These are phyloP conservation scores for Eilema sororculum DNA, from an alignment of 2,888 invertebrate genomes.

Conservation along the genomic window DNA sequence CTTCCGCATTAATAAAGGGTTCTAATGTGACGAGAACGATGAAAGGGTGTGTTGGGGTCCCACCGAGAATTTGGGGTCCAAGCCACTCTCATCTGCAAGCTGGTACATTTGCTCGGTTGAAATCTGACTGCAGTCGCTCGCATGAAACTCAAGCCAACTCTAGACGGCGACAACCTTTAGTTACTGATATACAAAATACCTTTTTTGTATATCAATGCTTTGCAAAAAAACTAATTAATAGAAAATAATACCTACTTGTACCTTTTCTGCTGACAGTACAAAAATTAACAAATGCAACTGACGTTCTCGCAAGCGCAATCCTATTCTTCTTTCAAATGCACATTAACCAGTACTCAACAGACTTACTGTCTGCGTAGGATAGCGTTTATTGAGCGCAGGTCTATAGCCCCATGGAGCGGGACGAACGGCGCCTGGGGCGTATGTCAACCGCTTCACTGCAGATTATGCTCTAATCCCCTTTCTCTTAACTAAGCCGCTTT, in stretches of 20 bases:
- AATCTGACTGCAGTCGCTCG: too few relatives aligned
- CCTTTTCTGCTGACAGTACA: not conserved
- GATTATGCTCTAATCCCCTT: constrained; percentile 84
- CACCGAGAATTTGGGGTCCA: not conserved
- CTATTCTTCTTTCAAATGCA: not conserved
- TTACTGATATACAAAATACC: too few relatives aligned
- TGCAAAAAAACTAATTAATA: not conserved
- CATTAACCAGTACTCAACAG: not conserved
- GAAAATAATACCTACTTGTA: not conserved
- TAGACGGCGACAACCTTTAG: too few relatives aligned
- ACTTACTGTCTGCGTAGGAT: constrained; percentile 30
- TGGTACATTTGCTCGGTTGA: too few relatives aligned
- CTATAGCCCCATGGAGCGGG: constrained; percentile 39
- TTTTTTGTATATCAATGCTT: too few relatives aligned
- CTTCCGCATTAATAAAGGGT: not conserved
- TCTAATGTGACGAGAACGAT: too few relatives aligned
- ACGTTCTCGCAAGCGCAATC: not conserved
- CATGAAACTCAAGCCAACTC: not conserved
- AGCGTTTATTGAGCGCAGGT: constrained; percentile 38
- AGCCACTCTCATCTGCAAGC: not conserved
- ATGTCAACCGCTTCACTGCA: constrained; percentile 81
- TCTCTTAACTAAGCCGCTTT: constrained; percentile 82
- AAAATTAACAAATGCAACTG: not conserved
- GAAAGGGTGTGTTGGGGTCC: not conserved
- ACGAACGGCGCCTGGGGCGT: constrained; percentile 67